Evolutionary conservation across 2,113 vertebrate genomes (phyloP).

Genomic region (Dicaeum eximium): DNA sequence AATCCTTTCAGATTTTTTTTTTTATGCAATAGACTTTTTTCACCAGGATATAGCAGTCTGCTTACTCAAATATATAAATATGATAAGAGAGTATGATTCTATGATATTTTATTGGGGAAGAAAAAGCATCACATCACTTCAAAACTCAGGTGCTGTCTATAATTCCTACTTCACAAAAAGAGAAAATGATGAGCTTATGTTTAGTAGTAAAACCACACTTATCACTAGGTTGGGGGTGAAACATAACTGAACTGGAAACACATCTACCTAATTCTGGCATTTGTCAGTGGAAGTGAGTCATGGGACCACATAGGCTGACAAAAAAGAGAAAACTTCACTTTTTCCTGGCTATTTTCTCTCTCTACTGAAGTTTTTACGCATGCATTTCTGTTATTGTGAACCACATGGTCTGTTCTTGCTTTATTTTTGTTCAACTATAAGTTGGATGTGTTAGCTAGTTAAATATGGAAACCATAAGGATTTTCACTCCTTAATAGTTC

Average conservation of each 20-base stretch:
- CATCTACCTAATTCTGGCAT: slow-evolving; percentile 9
- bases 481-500: neutral
- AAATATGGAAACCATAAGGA: neutral
- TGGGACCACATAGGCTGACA: neutral
- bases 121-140: neutral
- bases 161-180: neutral
- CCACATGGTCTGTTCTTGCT: neutral
- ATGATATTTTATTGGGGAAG: neutral
- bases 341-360: neutral
- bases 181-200: neutral
- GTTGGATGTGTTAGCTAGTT: neutral
- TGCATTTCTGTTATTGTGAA: neutral
- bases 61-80: neutral
- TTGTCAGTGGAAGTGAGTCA: slow-evolving; percentile 27
- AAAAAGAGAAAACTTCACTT: neutral
- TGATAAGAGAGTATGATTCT: neutral
- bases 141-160: neutral
- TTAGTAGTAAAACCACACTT: neutral
- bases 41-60: neutral
- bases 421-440: neutral
- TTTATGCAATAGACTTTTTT: neutral
- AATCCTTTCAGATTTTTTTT: neutral
- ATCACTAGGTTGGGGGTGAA: neutral
- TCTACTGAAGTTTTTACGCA: neutral
- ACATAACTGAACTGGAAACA: neutral